phyloP scores from a whole-genome alignment of 2,888 invertebrate genomes.

The Drosophila falleni region DNA sequence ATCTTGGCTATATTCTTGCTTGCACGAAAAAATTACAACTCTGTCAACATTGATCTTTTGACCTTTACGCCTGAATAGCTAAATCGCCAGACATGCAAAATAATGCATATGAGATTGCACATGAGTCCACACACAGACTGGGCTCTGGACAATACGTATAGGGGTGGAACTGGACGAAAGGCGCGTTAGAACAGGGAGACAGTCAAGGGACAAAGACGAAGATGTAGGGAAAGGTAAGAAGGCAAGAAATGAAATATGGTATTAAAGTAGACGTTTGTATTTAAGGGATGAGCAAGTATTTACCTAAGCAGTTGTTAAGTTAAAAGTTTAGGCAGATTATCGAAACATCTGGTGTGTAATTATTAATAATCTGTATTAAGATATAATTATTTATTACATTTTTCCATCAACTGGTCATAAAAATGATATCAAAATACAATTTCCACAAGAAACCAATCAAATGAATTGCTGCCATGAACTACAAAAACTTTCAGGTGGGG shows the following conservation, averaged over 20 bases:
- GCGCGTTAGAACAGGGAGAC: slow-evolving; percentile 41
- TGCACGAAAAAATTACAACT: slow-evolving; percentile 48
- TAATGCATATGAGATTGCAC: slow-evolving; percentile 76
- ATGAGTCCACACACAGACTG: slow-evolving; percentile 19
- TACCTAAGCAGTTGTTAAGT: slow-evolving; percentile 4
- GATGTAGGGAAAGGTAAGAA: slow-evolving; percentile 13
- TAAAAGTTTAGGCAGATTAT: slow-evolving; percentile 18
- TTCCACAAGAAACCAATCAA: slow-evolving; percentile 51
- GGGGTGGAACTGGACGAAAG: slow-evolving; percentile 70
- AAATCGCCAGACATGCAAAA: slow-evolving; percentile 80
- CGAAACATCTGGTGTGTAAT: slow-evolving; percentile 21
- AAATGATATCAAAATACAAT: slow-evolving; percentile 69
- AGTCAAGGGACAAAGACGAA: slow-evolving; percentile 4
- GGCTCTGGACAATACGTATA: slow-evolving; percentile 28
- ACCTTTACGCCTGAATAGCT: slow-evolving; percentile 81
- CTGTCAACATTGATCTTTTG: slow-evolving; percentile 81
- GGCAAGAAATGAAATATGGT: slow-evolving; percentile 20
- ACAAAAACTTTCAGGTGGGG: slow-evolving; percentile 36
- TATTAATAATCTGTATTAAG: slow-evolving; percentile 14
- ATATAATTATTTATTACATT: slow-evolving; percentile 59
- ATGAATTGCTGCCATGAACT: slow-evolving; percentile 59
- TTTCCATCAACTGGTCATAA: slow-evolving; percentile 70
- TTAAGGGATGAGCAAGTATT: slow-evolving; percentile 1
- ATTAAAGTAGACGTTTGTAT: slow-evolving; percentile 26
- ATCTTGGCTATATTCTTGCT: slow-evolving; percentile 19